Evolutionary conservation across 1,140 invertebrate species (phyloP).

Genomic region (Drosophila truncata): DNA sequence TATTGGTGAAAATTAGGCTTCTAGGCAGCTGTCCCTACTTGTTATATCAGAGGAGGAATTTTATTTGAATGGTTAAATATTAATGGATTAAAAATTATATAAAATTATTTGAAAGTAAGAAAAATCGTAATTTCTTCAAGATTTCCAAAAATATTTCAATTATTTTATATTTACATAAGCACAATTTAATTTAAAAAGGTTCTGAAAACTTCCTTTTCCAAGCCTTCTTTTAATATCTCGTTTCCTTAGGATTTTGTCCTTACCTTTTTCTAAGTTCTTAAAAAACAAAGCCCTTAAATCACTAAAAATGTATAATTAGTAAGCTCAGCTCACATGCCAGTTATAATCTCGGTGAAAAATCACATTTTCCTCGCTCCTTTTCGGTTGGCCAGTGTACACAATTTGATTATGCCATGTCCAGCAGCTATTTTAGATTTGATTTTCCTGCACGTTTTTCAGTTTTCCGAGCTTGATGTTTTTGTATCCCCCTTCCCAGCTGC

Average conservation of each 20-base stretch:
- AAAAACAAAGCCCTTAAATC: background rate
- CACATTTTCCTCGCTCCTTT: slow-evolving; percentile 14
- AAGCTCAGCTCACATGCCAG: background rate
- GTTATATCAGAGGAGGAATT: background rate
- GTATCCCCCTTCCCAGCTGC: slow-evolving; percentile 13
- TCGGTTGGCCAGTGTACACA: slow-evolving; percentile 44
- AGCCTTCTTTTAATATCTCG: background rate
- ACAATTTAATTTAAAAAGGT: too few species aligned
- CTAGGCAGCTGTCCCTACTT: background rate
- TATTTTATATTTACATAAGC: too few species aligned
- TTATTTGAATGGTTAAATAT: background rate
- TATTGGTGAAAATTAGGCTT: background rate
- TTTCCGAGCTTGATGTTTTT: slow-evolving; percentile 29
- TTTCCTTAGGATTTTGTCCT: background rate
- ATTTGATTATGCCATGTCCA: slow-evolving; percentile 81
- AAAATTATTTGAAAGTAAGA: too few species aligned
- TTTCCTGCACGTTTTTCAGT: slow-evolving; percentile 55
- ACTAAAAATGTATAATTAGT: slow-evolving; percentile 25
- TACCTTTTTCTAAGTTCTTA: background rate
- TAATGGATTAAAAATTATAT: background rate
- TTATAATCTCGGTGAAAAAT: slow-evolving; percentile 21
- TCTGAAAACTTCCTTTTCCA: too few species aligned
- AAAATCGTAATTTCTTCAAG: too few species aligned
- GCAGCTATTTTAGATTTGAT: slow-evolving; percentile 83
- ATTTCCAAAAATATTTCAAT: too few species aligned